Evolutionary conservation across 2,797 vertebrate genomes (phyloP), one percentile per base, ranked within the genome.

Genomic region (Brachymystax lenok): DNA sequence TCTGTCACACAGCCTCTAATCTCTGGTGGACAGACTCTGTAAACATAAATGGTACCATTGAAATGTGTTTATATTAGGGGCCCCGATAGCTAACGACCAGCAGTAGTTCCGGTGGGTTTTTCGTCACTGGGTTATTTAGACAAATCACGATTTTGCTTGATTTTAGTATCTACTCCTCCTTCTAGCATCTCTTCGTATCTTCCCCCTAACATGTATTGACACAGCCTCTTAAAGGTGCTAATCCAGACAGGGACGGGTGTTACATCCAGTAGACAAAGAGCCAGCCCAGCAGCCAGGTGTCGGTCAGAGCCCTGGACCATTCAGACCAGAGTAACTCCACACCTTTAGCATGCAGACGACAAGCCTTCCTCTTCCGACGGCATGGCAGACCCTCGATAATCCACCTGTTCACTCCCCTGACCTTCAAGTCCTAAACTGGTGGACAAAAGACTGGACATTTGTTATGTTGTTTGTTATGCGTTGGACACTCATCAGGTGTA

Each of bases 351-450:
- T 12, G 52, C 28, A 28, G 14, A 56, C 52, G 68, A 79, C 69
- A 21, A 71, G 54, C 73, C 73, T 21, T 75, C 27, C 30, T 67
- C 46, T 56, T 69, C 69, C 73, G 74, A 66, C 33, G 67, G 66
- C 19, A 59, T 67, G 40, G 73, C 77, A 78, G 24, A 69, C 50
- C 75, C 27, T 14, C 79, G 82, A 73, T 82, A 82, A 83, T 83
- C 78, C 52, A n/a, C 40, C 52, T 66, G 46, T 71, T 69, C 71
- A 52, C 46, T 71, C 59, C 61, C 68, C 2, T 67, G 81, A 79
- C 71, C 67, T 79, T 84, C 81, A 17, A 16, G 70, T 75, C 67
- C 52, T 28, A 46, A 67, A 67, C 67, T 69, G 50, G 21, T 70
- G 59, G 74, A 68, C 66, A 67, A 54, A 54, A n/a, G n/a, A 76